Evolutionary conservation across 2,797 vertebrate species (phyloP).

Genomic region (Alauda arvensis): DNA sequence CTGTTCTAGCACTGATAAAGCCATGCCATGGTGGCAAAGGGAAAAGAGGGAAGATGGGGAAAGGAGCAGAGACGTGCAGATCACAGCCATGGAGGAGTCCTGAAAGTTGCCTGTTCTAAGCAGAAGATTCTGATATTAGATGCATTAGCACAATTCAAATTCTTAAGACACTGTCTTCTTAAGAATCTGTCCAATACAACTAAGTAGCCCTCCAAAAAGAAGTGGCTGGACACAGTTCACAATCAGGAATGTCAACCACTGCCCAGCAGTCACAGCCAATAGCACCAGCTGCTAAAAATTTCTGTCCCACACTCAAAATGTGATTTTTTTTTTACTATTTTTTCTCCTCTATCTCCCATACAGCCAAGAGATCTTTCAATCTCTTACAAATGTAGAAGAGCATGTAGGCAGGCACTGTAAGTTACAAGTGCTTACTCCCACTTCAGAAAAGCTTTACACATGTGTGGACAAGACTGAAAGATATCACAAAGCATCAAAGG

Average conservation of each 20-base stretch:
- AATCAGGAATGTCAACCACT: background rate
- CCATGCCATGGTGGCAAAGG: conserved; percentile 12
- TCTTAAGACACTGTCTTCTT: conserved; percentile 24
- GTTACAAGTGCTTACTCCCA: background rate
- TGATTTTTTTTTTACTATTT: background rate
- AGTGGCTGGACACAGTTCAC: background rate
- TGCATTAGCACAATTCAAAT: background rate
- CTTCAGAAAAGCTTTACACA: background rate
- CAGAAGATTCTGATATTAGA: conserved; percentile 11
- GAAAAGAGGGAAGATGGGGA: background rate
- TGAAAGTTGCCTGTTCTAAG: background rate
- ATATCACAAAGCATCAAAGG: background rate
- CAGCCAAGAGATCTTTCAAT: background rate
- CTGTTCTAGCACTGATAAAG: conserved; percentile 21
- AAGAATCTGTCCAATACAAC: background rate
- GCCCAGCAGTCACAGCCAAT: background rate
- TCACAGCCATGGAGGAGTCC: conserved; percentile 29
- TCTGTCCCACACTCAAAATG: background rate
- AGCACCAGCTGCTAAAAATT: background rate
- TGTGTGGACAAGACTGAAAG: background rate
- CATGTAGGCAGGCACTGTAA: background rate
- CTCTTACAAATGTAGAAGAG: background rate
- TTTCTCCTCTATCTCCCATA: background rate
- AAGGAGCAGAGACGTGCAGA: conserved; percentile 22
- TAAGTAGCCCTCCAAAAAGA: background rate